Conservation (phyloP, 2,113 vertebrate species). For the Puntigrus tetrazona region DNA sequence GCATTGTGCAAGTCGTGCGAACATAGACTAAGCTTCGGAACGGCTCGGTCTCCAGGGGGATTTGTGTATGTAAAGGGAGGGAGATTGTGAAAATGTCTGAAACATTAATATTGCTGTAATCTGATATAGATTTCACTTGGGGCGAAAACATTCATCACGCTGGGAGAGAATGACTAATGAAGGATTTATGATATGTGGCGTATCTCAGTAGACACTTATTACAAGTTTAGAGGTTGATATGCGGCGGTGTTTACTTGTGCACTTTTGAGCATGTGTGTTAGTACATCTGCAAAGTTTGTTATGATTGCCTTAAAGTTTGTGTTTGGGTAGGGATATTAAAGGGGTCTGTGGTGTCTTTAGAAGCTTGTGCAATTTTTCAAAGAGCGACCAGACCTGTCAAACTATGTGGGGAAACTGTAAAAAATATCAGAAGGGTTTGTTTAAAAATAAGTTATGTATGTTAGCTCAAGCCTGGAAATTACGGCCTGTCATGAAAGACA, state of each 20-base stretch:
- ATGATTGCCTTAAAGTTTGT: constrained; percentile 33
- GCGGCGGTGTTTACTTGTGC: not conserved
- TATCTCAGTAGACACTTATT: constrained; percentile 50
- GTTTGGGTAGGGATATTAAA: constrained; percentile 42
- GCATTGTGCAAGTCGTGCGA: not conserved
- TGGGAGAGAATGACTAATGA: constrained; percentile 47
- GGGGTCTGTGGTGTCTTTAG: constrained; percentile 30
- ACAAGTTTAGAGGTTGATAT: constrained; percentile 35
- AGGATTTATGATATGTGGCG: constrained; percentile 55
- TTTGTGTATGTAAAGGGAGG: constrained; percentile 25
- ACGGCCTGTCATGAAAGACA: not conserved
- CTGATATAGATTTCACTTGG: constrained; percentile 42
- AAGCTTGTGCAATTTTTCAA: constrained; percentile 5
- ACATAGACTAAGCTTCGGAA: constrained; percentile 1
- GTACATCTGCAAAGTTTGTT: constrained; percentile 23
- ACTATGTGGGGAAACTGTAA: not conserved
- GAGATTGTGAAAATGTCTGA: constrained; percentile 21
- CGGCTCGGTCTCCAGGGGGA: constrained; percentile 7
- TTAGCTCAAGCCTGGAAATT: not conserved
- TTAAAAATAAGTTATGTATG: not conserved
- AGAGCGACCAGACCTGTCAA: constrained; percentile 8
- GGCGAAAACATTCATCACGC: constrained; percentile 39
- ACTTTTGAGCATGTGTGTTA: not conserved
- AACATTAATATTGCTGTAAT: constrained; percentile 47
- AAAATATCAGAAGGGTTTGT: not conserved